These are phyloP conservation scores for Jacana jacana DNA, from an alignment of 2,113 vertebrate species.

Conservation along the genomic window DNA sequence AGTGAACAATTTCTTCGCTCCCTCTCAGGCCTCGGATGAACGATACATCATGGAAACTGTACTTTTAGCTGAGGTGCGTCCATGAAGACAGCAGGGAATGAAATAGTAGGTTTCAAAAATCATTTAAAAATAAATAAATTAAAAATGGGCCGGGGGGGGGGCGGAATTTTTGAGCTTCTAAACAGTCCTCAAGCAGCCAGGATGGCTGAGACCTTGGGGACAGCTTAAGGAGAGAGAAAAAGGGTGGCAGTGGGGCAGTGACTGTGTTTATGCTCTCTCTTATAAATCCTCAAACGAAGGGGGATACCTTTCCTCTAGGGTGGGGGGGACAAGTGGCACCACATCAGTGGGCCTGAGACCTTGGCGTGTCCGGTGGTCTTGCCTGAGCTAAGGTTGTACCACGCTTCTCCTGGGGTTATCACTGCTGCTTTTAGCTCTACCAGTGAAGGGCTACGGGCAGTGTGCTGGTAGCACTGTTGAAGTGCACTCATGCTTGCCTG, in stretches of 20 bases:
- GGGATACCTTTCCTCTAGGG: background rate
- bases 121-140: background rate
- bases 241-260: background rate
- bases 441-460: background rate
- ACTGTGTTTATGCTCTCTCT: background rate
- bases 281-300: background rate
- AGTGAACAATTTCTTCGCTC: conserved; percentile 16
- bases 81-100: background rate
- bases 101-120: background rate
- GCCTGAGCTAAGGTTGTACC: background rate
- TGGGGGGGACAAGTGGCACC: background rate
- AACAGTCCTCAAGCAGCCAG: background rate
- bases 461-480: background rate
- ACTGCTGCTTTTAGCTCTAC: background rate
- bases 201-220: background rate
- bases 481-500: background rate
- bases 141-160: background rate
- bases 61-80: background rate
- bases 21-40: background rate
- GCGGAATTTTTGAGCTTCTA: background rate
- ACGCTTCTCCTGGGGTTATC: background rate
- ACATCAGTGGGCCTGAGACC: accelerated
- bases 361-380: accelerated
- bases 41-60: background rate
- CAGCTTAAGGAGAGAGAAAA: background rate